Percentiles rank a stretch among this genome's conserved stretches.
Conservation (phyloP, 2,888 invertebrate species). For the Griposia aprilina region DNA sequence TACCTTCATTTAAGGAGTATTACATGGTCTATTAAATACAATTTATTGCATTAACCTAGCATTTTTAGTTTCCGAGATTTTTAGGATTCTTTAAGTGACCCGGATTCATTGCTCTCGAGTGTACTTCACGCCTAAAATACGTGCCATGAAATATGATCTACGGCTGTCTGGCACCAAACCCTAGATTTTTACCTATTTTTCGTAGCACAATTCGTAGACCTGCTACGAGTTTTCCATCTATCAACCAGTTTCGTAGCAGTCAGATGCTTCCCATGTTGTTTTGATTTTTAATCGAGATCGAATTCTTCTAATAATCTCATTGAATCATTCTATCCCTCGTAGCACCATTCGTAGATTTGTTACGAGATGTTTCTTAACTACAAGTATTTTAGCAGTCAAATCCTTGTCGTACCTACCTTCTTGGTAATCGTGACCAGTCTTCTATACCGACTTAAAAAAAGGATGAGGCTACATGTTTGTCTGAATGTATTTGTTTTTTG, state of each 20-base stretch:
- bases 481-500: too few relatives aligned
- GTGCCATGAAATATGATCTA: too few relatives aligned
- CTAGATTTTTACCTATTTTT: too few relatives aligned
- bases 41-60: too few relatives aligned
- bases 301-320: too few relatives aligned
- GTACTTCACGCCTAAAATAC: too few relatives aligned
- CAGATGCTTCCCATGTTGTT: neutral
- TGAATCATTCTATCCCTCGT: neutral
- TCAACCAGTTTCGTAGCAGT: slow-evolving; percentile 10
- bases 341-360: neutral
- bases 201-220: slow-evolving; percentile 35
- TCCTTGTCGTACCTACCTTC: neutral
- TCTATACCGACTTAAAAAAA: neutral
- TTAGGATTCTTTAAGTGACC: too few relatives aligned
- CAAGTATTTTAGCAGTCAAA: neutral
- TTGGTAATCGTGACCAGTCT: neutral
- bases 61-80: too few relatives aligned
- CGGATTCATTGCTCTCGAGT: too few relatives aligned
- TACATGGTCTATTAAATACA: too few relatives aligned
- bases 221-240: slow-evolving; percentile 16
- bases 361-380: neutral
- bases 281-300: neutral
- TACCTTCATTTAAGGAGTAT: too few relatives aligned
- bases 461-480: too few relatives aligned
- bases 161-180: neutral